phyloP scores from a whole-genome alignment of 2,113 vertebrate species.

The Myocastor coypus region DNA sequence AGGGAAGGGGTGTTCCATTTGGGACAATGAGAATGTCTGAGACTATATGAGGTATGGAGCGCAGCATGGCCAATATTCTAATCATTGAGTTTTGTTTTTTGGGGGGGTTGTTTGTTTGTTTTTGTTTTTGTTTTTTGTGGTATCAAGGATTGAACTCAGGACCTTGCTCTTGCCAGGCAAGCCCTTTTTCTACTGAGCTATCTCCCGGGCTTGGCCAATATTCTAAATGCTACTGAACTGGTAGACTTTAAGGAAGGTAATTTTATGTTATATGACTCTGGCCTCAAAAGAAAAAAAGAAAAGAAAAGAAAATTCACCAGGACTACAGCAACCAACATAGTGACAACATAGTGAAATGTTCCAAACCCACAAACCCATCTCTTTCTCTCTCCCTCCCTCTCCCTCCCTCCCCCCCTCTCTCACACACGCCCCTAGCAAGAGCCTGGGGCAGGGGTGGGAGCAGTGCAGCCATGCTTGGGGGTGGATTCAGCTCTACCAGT shows the following conservation, averaged over 20 bases:
- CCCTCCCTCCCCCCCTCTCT: background rate
- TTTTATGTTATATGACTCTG: background rate
- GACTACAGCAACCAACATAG: background rate
- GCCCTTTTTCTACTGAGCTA: too few species aligned
- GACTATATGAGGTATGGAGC: too few species aligned
- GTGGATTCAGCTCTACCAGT: slow-evolving; percentile 63
- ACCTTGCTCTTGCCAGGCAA: too few species aligned
- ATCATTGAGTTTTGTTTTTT: too few species aligned
- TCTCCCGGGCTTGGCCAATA: too few species aligned
- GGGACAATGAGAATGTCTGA: background rate
- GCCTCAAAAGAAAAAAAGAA: background rate
- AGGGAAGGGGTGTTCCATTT: background rate
- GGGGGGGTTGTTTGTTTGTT: too few species aligned
- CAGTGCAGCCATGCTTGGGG: background rate
- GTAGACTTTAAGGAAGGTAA: background rate
- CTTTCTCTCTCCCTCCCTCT: background rate
- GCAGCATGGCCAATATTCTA: too few species aligned
- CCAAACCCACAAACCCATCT: background rate
- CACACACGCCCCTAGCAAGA: background rate
- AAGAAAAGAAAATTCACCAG: background rate
- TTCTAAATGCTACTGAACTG: background rate
- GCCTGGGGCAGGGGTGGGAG: background rate
- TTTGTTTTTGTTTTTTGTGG: too few species aligned
- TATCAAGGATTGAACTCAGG: too few species aligned
- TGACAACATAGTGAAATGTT: background rate